Base-by-base conservation (phyloP, 2,113 vertebrate species). In the Motacilla alba region DNA sequence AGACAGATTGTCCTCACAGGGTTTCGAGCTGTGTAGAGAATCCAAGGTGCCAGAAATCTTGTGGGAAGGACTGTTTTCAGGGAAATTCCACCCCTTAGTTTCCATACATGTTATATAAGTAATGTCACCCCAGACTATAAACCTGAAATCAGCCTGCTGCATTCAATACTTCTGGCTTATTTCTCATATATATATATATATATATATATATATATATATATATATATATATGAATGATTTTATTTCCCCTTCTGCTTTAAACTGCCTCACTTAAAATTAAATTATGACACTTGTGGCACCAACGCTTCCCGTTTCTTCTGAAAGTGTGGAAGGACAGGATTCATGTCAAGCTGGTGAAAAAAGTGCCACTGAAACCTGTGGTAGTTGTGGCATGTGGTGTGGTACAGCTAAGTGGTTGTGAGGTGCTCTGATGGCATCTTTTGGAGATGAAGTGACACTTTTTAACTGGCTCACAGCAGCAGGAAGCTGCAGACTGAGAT, bases 1-100 rank as follows among this genome's bases (percentile, higher is more conserved):
- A 88, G 86, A 86, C 56, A 75, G 90, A 93, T 88, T 90, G 94
- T 95, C 80, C 81, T 96, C 14, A 0, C 52, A 94, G 90, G 68
- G 81, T 86, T 96, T 93, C 1, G 67, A 95, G 60, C 64, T 60
- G 78, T 3, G 3, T 18, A 49, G 64, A 92, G 80, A 93, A 88
- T 47, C 49, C 75, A 53, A 85, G 88, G 72, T 87, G 73, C 83
- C 90, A 95, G 85, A 81, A 96, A 89, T 77, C 60, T 90, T 94
- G 83, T 93, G 88, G 92, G 76, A 96, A 96, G 44, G 60, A 70
- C 68, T 78, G 76, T 90, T 96, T 95, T 47, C 79, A 95, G 58
- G 85, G 94, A 93, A 96, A 97, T 97, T 94, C 90, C 93, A 92
- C 10, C 37, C 60, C 63, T 33, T 58, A 80, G 58, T 96, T 95